phyloP scores from a whole-genome alignment of 1,140 invertebrate genomes.

The Lasaia peninsularis region DNA sequence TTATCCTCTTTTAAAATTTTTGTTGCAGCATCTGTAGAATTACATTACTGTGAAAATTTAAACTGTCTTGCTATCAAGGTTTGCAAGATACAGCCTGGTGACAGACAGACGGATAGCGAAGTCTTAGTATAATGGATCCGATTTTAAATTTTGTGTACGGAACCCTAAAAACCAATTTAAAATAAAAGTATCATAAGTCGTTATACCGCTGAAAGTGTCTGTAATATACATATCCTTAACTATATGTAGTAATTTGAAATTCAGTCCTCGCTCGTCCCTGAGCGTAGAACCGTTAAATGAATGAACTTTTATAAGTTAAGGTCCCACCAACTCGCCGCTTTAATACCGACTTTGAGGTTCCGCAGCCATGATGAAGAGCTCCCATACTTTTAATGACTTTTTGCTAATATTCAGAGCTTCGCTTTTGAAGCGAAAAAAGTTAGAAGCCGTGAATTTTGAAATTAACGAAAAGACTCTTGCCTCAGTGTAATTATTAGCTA shows the following conservation, averaged over 20 bases:
- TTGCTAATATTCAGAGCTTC: slow-evolving; percentile 64
- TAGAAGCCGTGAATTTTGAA: slow-evolving; percentile 38
- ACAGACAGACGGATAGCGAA: too few relatives aligned
- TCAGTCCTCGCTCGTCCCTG: slow-evolving; percentile 36
- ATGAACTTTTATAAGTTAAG: slow-evolving; percentile 74
- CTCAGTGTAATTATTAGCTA: slow-evolving; percentile 8
- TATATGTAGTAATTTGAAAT: slow-evolving; percentile 49
- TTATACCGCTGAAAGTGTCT: background rate
- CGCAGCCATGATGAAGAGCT: slow-evolving; percentile 60
- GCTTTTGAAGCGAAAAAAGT: slow-evolving; percentile 55
- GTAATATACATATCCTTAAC: slow-evolving; percentile 1
- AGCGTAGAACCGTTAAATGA: slow-evolving; percentile 70
- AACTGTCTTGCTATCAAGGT: too few relatives aligned
- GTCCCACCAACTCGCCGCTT: slow-evolving; percentile 50
- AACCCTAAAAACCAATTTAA: slow-evolving; percentile 2
- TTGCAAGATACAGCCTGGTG: too few relatives aligned
- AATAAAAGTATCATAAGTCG: background rate
- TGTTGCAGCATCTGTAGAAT: too few relatives aligned
- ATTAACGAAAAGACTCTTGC: slow-evolving; percentile 30
- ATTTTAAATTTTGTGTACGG: too few relatives aligned
- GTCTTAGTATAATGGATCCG: too few relatives aligned
- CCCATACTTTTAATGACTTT: slow-evolving; percentile 74
- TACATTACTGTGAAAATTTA: too few relatives aligned
- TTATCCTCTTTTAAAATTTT: too few relatives aligned
- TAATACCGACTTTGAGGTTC: slow-evolving; percentile 68